Conservation (phyloP, 2,797 vertebrate species). For the Gadopsis marmoratus region DNA sequence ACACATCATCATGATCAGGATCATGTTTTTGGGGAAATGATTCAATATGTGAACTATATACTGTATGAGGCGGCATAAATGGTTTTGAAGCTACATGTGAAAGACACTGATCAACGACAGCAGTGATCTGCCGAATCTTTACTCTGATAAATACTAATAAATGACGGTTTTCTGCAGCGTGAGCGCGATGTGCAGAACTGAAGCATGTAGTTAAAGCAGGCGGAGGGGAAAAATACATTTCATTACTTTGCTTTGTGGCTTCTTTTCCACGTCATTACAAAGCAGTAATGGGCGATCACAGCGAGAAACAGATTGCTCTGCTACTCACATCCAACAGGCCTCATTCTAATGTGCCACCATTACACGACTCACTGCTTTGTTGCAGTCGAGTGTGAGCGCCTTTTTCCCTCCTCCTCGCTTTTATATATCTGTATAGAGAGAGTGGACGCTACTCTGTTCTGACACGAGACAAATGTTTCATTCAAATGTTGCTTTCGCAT, state of each 20-base stretch:
- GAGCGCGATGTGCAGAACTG: conserved; percentile 43
- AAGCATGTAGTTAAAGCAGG: conserved; percentile 66
- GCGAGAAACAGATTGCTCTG: conserved; percentile 81
- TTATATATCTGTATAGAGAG: conserved; percentile 76
- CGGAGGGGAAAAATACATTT: conserved; percentile 70
- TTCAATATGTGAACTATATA: not conserved
- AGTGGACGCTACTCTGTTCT: conserved; percentile 90
- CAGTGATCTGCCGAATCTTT: conserved; percentile 7
- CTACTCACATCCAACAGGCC: conserved; percentile 78
- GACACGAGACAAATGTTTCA: conserved; percentile 99
- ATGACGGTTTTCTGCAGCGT: conserved; percentile 10
- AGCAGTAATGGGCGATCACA: conserved; percentile 74
- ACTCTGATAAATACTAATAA: conserved; percentile 6
- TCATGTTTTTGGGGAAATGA: too few species aligned
- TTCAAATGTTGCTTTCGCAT: conserved; percentile 98
- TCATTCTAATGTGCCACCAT: conserved; percentile 82
- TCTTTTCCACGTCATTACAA: conserved; percentile 75
- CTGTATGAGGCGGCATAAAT: not conserved
- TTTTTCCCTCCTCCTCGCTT: conserved; percentile 55
- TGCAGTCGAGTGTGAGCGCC: conserved; percentile 74
- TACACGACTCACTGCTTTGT: conserved; percentile 75
- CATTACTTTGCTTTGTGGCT: conserved; percentile 75
- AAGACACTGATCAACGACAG: not conserved
- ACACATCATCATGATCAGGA: too few species aligned
- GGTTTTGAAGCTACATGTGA: not conserved